Evolutionary conservation across 1,140 invertebrate species (phyloP).

Genomic region (Maniola jurtina): DNA sequence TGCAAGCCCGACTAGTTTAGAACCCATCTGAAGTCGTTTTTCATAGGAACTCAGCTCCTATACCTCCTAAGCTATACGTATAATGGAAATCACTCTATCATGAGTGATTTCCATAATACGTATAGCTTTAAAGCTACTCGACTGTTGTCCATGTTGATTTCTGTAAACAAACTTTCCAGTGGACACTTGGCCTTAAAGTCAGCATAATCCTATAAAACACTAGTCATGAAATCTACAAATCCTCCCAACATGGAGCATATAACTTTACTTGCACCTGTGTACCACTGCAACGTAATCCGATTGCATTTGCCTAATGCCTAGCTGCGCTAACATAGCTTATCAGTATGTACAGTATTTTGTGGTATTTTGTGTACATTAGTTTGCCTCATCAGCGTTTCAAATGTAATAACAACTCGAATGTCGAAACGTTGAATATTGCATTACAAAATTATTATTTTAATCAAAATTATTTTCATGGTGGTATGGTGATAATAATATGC

Average conservation of each 20-base stretch:
- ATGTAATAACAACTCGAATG: not conserved
- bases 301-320: conserved; percentile 39
- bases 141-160: too few relatives aligned
- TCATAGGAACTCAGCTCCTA: too few relatives aligned
- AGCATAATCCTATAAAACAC: not conserved
- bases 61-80: too few relatives aligned
- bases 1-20: too few relatives aligned
- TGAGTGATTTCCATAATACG: too few relatives aligned
- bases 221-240: conserved; percentile 1
- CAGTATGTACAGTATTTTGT: conserved; percentile 5
- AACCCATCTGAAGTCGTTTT: too few relatives aligned
- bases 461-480: too few relatives aligned
- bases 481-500: too few relatives aligned
- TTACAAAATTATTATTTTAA: too few relatives aligned
- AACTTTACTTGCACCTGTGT: conserved; percentile 5
- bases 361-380: not conserved
- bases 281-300: conserved; percentile 29
- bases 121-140: too few relatives aligned
- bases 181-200: not conserved
- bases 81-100: too few relatives aligned
- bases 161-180: too few relatives aligned
- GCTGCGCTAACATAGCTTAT: conserved; percentile 15
- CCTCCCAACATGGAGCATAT: conserved; percentile 4
- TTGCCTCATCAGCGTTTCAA: not conserved
- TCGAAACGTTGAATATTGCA: not conserved